These are phyloP conservation scores for Eulemur albifrons DNA, from an alignment of 2,797 vertebrate species.

Conservation along the genomic window DNA sequence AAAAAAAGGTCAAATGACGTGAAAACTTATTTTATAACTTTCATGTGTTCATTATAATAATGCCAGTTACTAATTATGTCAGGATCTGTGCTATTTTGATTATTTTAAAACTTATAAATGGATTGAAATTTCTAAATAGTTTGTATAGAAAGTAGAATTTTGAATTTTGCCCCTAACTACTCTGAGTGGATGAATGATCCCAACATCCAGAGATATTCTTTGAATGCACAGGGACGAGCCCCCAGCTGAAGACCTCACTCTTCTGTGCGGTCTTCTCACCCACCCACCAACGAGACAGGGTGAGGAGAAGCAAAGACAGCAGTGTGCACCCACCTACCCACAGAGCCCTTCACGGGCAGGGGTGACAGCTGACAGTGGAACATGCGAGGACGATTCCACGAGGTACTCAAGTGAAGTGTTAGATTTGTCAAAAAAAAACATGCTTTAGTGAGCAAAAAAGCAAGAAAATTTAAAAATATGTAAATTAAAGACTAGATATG, in stretches of 20 bases:
- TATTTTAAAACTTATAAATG: neutral
- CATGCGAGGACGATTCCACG: neutral
- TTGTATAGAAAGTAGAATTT: neutral
- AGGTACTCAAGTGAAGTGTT: neutral
- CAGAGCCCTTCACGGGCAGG: neutral
- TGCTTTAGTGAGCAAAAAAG: neutral
- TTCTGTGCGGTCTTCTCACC: neutral
- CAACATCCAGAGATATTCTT: neutral
- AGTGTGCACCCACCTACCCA: neutral
- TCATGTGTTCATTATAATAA: neutral
- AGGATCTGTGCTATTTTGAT: neutral
- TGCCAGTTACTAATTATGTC: neutral
- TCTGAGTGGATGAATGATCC: neutral
- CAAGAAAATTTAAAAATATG: neutral
- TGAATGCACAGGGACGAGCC: neutral
- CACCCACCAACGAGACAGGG: neutral
- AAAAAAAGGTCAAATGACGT: neutral
- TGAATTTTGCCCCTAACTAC: neutral
- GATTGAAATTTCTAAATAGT: neutral
- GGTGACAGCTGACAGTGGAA: neutral
- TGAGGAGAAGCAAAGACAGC: neutral
- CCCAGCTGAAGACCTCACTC: accelerated
- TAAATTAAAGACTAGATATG: neutral
- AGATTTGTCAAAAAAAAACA: neutral
- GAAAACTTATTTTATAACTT: neutral